Conservation (phyloP, 1,140 invertebrate genomes). For the Listronotus bonariensis region DNA sequence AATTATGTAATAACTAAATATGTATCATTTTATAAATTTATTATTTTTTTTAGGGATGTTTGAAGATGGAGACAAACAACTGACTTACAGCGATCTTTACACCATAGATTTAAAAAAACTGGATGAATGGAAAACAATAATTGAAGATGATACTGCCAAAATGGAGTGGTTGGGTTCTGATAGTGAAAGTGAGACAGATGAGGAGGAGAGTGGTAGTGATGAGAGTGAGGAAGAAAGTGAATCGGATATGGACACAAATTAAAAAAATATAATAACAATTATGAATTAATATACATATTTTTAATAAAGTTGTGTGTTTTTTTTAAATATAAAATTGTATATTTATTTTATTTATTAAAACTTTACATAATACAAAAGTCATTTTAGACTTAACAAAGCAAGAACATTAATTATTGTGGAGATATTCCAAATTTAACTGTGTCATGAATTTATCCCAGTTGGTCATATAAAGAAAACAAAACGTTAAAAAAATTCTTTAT, state of each 20-base stretch:
- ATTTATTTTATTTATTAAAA: too few species aligned
- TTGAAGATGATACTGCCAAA: slow-evolving; percentile 66
- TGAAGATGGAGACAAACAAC: slow-evolving; percentile 82
- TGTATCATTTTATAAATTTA: not conserved
- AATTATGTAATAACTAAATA: not conserved
- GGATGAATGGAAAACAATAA: slow-evolving; percentile 83
- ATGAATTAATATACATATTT: too few species aligned
- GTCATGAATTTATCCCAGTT: too few species aligned
- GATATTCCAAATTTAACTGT: too few species aligned
- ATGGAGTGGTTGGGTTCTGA: slow-evolving; percentile 80
- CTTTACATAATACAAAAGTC: too few species aligned
- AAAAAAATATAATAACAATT: too few species aligned
- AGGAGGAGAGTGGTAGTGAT: slow-evolving; percentile 46
- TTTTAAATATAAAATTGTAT: too few species aligned
- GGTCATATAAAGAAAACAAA: too few species aligned
- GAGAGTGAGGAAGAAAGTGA: slow-evolving; percentile 32
- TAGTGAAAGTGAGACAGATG: slow-evolving; percentile 60
- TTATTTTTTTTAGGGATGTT: slow-evolving; percentile 60
- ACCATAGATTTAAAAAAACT: slow-evolving; percentile 77
- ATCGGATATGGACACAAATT: slow-evolving; percentile 36
- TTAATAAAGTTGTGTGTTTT: too few species aligned
- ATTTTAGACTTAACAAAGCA: too few species aligned
- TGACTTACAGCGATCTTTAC: slow-evolving; percentile 75
- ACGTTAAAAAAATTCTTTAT: too few species aligned
- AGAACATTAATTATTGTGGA: too few species aligned